These are phyloP conservation scores for Leptinotarsa peninsularis DNA, from an alignment of 2,888 invertebrate species.

Conservation along the genomic window DNA sequence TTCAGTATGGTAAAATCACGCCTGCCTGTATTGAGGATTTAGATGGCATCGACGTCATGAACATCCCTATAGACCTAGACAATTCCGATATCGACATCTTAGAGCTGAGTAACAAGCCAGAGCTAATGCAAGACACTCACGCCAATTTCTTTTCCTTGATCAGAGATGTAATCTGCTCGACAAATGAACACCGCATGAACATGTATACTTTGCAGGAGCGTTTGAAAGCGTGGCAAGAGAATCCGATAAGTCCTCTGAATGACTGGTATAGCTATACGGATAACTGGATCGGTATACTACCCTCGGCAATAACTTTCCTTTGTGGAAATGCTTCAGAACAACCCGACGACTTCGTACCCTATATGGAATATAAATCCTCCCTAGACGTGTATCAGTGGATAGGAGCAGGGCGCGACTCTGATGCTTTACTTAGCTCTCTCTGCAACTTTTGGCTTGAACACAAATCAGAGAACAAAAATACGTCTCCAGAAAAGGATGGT, in stretches of 20 bases:
- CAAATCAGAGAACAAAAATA: constrained; percentile 64
- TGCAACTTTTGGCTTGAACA: constrained; percentile 85
- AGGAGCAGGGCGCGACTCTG: constrained; percentile 91
- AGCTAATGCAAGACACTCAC: constrained; percentile 84
- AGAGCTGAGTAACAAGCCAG: constrained; percentile 68
- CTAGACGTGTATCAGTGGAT: constrained; percentile 90
- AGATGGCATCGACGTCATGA: constrained; percentile 81
- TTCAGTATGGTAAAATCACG: constrained; percentile 58
- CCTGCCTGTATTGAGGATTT: constrained; percentile 69
- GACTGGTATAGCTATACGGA: constrained; percentile 80
- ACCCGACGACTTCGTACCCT: constrained; percentile 90
- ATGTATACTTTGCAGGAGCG: constrained; percentile 80
- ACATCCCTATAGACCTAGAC: constrained; percentile 79
- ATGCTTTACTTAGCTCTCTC: constrained; percentile 78
- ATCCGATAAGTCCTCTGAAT: constrained; percentile 84
- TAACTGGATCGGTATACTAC: constrained; percentile 80
- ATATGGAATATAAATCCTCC: constrained; percentile 83
- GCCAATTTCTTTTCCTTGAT: constrained; percentile 89
- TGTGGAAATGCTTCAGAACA: constrained; percentile 85
- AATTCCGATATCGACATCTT: constrained; percentile 70
- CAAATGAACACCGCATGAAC: constrained; percentile 86
- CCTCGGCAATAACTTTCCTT: constrained; percentile 85
- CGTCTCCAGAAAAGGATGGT: constrained; percentile 60
- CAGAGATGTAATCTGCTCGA: constrained; percentile 88
- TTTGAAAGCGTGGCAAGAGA: constrained; percentile 79